Evolutionary conservation across 2,888 invertebrate species (phyloP), one percentile per base, ranked within the genome.

Genomic region (Cryptocephalus moraei): DNA sequence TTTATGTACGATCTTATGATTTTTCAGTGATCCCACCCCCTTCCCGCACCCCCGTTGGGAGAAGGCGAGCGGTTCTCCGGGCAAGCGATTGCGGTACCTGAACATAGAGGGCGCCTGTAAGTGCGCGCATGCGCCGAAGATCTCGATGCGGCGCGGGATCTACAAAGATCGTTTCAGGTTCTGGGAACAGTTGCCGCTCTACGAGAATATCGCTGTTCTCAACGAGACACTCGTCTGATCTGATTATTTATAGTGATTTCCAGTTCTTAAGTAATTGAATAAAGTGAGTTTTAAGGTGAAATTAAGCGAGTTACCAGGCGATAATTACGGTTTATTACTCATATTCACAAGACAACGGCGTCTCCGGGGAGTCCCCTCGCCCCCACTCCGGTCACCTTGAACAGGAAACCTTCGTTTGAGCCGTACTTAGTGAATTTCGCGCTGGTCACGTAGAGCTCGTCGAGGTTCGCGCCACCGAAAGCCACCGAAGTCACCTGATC

Each of bases 401-500:
- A 71, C 57, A 14, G 68, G 4, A 31, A 72, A 58, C 60, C 64
- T 63, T 57, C 71, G 67, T 2, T 63, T n/a, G 52, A 46, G 41
- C 45, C 48, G 39, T 47, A 45, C 9, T 51, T 45, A 4, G 43
- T 51, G 1, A 57, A 49, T n/a, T 49, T 14, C 8, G 51, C 59
- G n/a, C 49, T 46, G 1, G 59, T 59, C 9, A 58, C 55, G 36
- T 53, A 59, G 1, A 60, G 44, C 43, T 59, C 59, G 43, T 58
- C 58, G 22, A 58, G 43, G 46, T 57, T 53, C 1, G 43, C 43
- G 2, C 59, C 59, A 8, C 59, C 59, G 49, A 59, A 59, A 13
- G 56, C 50, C 10, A 56, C 55, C 12, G 56, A 60, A 3, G 58
- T 60, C 36, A 53, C 48, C 58, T 58, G 43, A 33, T 48, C n/a